Conservation (phyloP, 2,113 vertebrate genomes). For the Hepsetus odoe region DNA sequence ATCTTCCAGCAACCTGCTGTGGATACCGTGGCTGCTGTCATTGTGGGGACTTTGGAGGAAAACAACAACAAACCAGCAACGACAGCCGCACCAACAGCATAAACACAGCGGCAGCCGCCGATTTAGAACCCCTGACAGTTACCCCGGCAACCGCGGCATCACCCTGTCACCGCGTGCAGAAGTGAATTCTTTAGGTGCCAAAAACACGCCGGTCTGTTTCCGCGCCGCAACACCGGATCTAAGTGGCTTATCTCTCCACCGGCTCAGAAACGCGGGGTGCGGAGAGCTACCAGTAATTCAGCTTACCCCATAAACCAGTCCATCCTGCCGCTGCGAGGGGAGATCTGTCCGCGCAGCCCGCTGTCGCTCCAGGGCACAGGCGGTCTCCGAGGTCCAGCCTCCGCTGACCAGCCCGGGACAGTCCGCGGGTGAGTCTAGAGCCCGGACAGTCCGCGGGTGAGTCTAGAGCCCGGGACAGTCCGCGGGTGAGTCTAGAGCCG, state of each 20-base stretch:
- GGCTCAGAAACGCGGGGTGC: neutral
- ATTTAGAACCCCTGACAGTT: neutral
- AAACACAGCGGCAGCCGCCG: too few species aligned
- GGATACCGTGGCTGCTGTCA: neutral
- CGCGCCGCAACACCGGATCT: conserved; percentile 39
- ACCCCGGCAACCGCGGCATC: neutral
- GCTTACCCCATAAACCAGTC: conserved; percentile 92
- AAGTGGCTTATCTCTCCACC: conserved; percentile 45
- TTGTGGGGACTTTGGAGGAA: neutral
- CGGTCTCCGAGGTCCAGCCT: conserved; percentile 50
- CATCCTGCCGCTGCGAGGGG: conserved; percentile 73
- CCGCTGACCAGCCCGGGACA: conserved; percentile 40
- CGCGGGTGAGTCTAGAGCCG: conserved; percentile 32
- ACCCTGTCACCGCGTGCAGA: neutral
- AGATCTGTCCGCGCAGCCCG: conserved; percentile 67
- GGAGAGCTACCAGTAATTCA: conserved; percentile 31
- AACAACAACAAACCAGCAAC: neutral
- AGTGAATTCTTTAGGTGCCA: neutral
- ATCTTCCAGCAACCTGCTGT: neutral
- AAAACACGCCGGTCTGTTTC: neutral
- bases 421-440: conserved; percentile 59
- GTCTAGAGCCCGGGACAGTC: conserved; percentile 44
- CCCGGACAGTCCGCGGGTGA: conserved; percentile 49
- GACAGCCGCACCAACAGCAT: too few species aligned
- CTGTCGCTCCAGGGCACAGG: conserved; percentile 39